Base-by-base conservation (phyloP, 2,888 invertebrate genomes). In the Apamea monoglypha region DNA sequence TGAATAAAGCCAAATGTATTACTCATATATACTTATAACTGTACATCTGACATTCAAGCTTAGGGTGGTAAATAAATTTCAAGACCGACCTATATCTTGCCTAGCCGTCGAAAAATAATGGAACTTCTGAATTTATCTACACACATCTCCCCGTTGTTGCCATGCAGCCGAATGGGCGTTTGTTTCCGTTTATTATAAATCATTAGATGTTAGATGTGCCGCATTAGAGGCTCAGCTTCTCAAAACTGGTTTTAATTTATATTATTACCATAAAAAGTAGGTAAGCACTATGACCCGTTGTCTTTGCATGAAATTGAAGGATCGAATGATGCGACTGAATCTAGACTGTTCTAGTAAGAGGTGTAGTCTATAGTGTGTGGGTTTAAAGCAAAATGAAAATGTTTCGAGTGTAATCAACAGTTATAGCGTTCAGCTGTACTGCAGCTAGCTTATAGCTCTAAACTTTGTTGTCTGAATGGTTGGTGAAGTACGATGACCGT, bases 181-280 rank as follows among this genome's bases (percentile, higher is more conserved):
- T 89, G 81, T 89, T 88, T 88, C 90, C 90, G 83, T 88, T 90
- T 89, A 86, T 88, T 88, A 90, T 86, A 88, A 88, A 90, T 87
- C 83, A 89, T 83, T 85, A 83, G 64, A 88, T 47, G 87, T 85
- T 76, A 83, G 85, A 88, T 78, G 76, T 86, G 81, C 86, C 83
- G 81, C 82, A 84, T 87, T 87, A 80, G 29, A 84, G 80, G 85
- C 85, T 80, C 47, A 82, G 74, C 61, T 67, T 79, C 36, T 44
- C 36, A 67, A 81, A 89, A 90, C 90, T 53, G 76, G 88, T 90
- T 85, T 81, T 80, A 67, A 68, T 80, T 80, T 79, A 50, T 76
- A 72, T 74, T 81, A 79, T 75, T 77, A 76, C 61, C 68, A 69
- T 76, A 64, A 78, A 84, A 87, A 77, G 73, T 79, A 67, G 80